A percentile compares a stretch with the other conserved stretches of the same genome.
Evolutionary conservation across 2,113 vertebrate genomes (phyloP).

Genomic region (Eudyptes chrysolophus): DNA sequence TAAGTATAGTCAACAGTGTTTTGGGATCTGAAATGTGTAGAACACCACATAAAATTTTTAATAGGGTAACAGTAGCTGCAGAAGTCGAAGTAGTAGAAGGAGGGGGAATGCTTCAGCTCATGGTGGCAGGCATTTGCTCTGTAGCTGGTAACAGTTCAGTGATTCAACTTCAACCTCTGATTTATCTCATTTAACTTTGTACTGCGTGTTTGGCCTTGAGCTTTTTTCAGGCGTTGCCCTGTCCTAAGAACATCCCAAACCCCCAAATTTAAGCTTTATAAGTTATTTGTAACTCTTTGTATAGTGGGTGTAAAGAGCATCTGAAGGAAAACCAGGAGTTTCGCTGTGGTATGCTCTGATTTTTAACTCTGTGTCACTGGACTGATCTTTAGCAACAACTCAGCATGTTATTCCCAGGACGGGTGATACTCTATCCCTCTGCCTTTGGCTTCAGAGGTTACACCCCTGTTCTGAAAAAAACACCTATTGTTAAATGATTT

Average conservation of each 20-base stretch:
- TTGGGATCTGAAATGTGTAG: not conserved
- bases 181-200: constrained; percentile 14
- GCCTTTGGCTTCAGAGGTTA: not conserved
- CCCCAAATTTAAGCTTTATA: rapidly evolving
- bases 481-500: not conserved
- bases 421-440: not conserved
- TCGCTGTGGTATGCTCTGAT: not conserved
- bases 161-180: constrained; percentile 29
- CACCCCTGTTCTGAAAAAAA: not conserved
- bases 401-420: not conserved
- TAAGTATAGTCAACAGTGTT: not conserved
- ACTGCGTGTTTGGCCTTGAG: not conserved
- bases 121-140: not conserved
- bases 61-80: constrained; percentile 19
- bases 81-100: constrained; percentile 13
- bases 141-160: constrained; percentile 3
- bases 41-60: not conserved
- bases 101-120: constrained; percentile 6
- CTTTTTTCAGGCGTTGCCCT: not conserved
- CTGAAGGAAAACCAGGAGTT: not conserved
- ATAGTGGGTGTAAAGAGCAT: not conserved
- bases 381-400: not conserved
- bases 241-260: not conserved
- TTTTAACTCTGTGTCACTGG: not conserved
- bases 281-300: not conserved